phyloP scores from a whole-genome alignment of 2,797 vertebrate species.

The Fringilla coelebs region DNA sequence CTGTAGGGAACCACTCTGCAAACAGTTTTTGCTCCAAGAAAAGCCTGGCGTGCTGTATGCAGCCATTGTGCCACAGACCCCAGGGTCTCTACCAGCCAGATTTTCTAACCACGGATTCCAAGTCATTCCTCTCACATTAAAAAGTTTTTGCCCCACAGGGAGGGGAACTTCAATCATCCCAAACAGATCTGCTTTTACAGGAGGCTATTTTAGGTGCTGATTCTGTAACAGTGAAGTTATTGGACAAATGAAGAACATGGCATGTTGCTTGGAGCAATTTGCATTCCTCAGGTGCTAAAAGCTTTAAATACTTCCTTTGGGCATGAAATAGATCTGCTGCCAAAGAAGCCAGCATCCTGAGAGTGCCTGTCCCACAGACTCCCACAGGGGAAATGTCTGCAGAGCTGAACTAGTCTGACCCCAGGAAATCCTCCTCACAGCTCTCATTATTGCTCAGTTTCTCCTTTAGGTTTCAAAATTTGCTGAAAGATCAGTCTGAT shows the following conservation, averaged over 20 bases:
- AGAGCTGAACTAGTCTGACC: conserved; percentile 48
- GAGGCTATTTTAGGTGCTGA: conserved; percentile 8
- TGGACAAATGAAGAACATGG: conserved; percentile 13
- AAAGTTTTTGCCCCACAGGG: background rate
- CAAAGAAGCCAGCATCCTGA: conserved; percentile 33
- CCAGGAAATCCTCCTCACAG: conserved; percentile 43
- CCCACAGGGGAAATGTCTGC: conserved; percentile 21
- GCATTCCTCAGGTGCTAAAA: conserved; percentile 55
- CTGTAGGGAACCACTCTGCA: background rate
- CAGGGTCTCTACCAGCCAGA: background rate
- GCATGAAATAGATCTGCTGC: conserved; percentile 27
- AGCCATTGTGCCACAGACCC: background rate
- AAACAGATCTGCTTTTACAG: conserved; percentile 3
- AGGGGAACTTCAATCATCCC: background rate
- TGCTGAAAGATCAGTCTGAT: background rate
- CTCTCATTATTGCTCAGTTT: background rate
- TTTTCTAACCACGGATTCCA: background rate
- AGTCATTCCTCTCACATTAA: background rate
- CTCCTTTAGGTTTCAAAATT: conserved; percentile 5
- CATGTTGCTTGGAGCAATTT: background rate
- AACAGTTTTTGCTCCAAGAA: conserved; percentile 12
- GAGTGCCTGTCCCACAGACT: conserved; percentile 27
- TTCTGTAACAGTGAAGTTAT: conserved; percentile 50
- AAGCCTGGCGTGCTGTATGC: background rate
- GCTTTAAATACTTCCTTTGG: conserved; percentile 56